Evolutionary conservation across 1,140 invertebrate genomes (phyloP).

Genomic region (Drosophila fuyamai): DNA sequence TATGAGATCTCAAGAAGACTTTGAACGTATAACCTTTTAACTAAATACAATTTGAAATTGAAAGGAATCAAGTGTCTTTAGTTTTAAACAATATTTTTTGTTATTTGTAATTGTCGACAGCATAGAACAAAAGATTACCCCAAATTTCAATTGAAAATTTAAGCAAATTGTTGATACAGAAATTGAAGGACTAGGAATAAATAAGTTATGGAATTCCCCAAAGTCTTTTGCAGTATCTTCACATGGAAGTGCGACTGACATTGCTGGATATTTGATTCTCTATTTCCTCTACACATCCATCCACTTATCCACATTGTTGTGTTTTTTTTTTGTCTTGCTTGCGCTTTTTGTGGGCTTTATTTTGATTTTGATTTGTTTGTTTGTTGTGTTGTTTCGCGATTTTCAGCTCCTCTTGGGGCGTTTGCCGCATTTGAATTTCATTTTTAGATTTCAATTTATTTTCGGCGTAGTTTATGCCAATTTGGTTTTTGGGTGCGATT

Average conservation of each 20-base stretch:
- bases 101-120: too few relatives aligned
- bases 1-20: too few relatives aligned
- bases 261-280: conserved; percentile 14
- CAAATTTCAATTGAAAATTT: too few relatives aligned
- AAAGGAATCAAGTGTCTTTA: too few relatives aligned
- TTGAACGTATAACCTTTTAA: too few relatives aligned
- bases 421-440: conserved; percentile 73
- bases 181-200: background rate
- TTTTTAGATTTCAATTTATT: conserved; percentile 80
- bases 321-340: conserved; percentile 36
- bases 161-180: too few relatives aligned
- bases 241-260: conserved; percentile 14
- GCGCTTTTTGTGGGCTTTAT: conserved; percentile 37
- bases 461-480: conserved; percentile 79
- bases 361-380: conserved; percentile 47
- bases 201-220: background rate
- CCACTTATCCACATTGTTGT: conserved; percentile 16
- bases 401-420: conserved; percentile 30
- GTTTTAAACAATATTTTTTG: too few relatives aligned
- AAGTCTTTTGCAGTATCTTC: background rate
- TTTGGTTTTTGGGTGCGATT: conserved; percentile 76
- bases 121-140: too few relatives aligned
- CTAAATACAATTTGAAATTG: too few relatives aligned
- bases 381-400: conserved; percentile 42
- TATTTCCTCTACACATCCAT: conserved; percentile 20